Base-by-base conservation (phyloP, 2,797 vertebrate genomes). In the Cetoscarus ocellatus region DNA sequence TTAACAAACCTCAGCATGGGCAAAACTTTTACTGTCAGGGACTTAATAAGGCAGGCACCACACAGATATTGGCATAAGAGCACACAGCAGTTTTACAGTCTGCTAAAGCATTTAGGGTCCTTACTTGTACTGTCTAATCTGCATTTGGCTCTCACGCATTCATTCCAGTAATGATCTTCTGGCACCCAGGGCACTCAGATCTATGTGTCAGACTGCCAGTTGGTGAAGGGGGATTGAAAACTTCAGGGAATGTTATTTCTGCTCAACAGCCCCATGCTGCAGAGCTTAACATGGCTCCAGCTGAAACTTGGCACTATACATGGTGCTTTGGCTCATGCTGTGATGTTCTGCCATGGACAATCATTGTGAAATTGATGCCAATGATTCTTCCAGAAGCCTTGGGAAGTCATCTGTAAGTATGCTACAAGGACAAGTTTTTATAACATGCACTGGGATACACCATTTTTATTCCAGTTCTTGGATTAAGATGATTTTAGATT, bases 201-300 rank as follows among this genome's bases (percentile, higher is more conserved):
- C 40, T 53, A 47, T 52, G 44, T 27, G 61, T 61, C 56, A 52
- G 43, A 44, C 10, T 61, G 35, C 58, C 36, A 62, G 52, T n/a
- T 50, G 38, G 48, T 34, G 17, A 61, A 42, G 34, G 9, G 0
- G 34, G 64, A 77, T 58, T 59, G 36, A 74, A 64, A 47, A 67
- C 39, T 45, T 54, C 7, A 27, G 43, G 53, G 10, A 73, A 8
- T 48, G 40, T 51, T 56, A 67, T 58, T 5, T 1, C 63, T 61
- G 44, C 58, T 45, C 15, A 19, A 49, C 52, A 73, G 49, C 43
- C 11, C 15, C 3, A 51, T 3, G 18, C 14, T 57, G 35, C n/a
- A 15, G 71, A 60, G 49, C 47, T 67, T 70, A 47, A 73, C 14
- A 55, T 1, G 4, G 43, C 39, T 61, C 49, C 52, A 49, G 34